Evolutionary conservation across 2,888 invertebrate genomes (phyloP).

Genomic region (Agriopis marginaria): DNA sequence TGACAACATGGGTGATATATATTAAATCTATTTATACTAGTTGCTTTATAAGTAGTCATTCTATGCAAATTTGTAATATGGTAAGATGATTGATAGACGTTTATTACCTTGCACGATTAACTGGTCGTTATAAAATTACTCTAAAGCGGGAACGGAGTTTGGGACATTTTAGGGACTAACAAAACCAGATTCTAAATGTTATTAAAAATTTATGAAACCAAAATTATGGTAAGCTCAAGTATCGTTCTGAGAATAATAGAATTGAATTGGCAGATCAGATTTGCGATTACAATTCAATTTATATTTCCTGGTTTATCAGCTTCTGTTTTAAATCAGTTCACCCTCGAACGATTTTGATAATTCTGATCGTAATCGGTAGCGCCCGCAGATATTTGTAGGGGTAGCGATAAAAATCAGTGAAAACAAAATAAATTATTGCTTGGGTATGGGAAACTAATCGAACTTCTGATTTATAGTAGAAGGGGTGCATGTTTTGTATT

Average conservation of each 20-base stretch:
- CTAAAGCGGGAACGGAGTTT: too few species aligned
- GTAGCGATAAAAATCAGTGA: slow-evolving; percentile 66
- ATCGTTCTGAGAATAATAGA: slow-evolving; percentile 30
- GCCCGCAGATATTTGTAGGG: slow-evolving; percentile 63
- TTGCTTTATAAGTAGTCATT: slow-evolving; percentile 78
- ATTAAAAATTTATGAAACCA: slow-evolving; percentile 57
- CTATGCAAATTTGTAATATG: slow-evolving; percentile 69
- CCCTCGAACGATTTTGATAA: slow-evolving; percentile 53
- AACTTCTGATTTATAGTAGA: slow-evolving; percentile 53
- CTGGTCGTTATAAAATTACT: not conserved
- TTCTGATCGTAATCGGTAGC: slow-evolving; percentile 52
- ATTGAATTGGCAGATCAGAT: slow-evolving; percentile 43
- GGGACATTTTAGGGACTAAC: too few species aligned
- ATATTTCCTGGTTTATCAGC: slow-evolving; percentile 53
- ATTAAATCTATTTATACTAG: slow-evolving; percentile 66
- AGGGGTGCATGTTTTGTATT: slow-evolving; percentile 45
- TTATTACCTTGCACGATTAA: not conserved
- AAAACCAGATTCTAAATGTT: not conserved
- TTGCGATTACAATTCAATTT: slow-evolving; percentile 52
- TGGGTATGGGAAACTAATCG: slow-evolving; percentile 58
- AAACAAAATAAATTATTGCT: slow-evolving; percentile 59
- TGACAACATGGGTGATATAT: slow-evolving; percentile 70
- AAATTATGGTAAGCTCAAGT: slow-evolving; percentile 30
- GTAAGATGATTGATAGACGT: slow-evolving; percentile 4
- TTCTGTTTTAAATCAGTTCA: slow-evolving; percentile 79